Percentiles rank a stretch among this genome's conserved stretches.
Evolutionary conservation across 2,797 vertebrate species (phyloP).

Genomic region (Tokudaia tokunoshimensis): DNA sequence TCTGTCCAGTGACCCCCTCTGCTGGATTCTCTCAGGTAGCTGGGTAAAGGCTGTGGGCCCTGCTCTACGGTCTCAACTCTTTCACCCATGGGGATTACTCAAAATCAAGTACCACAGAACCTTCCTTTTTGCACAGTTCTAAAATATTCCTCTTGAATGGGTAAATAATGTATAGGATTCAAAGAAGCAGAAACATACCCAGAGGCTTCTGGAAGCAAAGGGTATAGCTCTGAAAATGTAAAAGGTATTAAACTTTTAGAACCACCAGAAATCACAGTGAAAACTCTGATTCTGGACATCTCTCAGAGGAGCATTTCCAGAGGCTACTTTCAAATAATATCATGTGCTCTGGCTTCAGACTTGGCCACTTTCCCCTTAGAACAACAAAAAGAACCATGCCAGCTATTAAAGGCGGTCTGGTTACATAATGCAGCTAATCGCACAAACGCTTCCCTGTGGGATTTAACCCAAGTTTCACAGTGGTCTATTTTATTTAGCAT

Average conservation of each 20-base stretch:
- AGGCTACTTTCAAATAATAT: constrained; percentile 82
- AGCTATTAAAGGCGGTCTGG: constrained; percentile 73
- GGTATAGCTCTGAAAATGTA: constrained; percentile 69
- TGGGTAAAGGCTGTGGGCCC: background rate
- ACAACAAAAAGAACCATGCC: constrained; percentile 77
- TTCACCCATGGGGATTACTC: constrained; percentile 31
- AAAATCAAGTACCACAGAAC: background rate
- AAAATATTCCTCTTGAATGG: constrained; percentile 61
- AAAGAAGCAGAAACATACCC: constrained; percentile 65
- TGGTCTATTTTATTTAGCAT: constrained; percentile 83
- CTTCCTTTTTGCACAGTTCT: constrained; percentile 50
- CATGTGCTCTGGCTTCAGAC: constrained; percentile 72
- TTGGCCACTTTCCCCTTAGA: constrained; percentile 70
- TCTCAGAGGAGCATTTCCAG: constrained; percentile 80
- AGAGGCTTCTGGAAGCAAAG: constrained; percentile 60
- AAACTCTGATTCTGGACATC: constrained; percentile 77
- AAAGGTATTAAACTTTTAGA: constrained; percentile 74
- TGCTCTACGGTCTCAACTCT: background rate
- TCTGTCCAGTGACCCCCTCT: background rate
- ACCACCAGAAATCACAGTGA: constrained; percentile 69
- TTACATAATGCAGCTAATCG: constrained; percentile 82
- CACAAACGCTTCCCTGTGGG: constrained; percentile 71
- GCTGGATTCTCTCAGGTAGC: background rate
- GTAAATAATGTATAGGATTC: background rate
- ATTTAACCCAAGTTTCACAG: constrained; percentile 83